These are phyloP conservation scores for Eulemur rubriventer DNA, from an alignment of 2,797 vertebrate genomes.

Conservation along the genomic window DNA sequence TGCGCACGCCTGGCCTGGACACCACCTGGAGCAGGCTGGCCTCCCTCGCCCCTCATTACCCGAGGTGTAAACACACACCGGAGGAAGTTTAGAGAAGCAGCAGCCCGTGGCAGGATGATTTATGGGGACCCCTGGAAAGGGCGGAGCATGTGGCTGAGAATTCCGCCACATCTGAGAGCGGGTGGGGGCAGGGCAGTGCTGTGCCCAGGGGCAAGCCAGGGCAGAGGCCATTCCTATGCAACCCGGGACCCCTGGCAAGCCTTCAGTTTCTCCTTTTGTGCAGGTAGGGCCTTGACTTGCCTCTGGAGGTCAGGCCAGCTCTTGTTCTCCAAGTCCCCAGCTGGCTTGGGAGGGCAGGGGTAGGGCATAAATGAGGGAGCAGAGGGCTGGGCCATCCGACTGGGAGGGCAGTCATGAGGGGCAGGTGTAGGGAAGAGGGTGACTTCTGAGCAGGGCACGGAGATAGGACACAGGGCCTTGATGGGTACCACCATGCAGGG, in stretches of 20 bases:
- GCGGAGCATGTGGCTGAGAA: background rate
- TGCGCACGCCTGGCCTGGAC: background rate
- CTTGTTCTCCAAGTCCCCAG: background rate
- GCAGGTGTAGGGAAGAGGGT: background rate
- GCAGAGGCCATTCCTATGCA: background rate
- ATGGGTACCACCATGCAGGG: background rate
- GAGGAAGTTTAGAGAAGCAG: constrained; percentile 75
- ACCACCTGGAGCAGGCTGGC: constrained; percentile 54
- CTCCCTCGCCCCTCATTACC: constrained; percentile 59
- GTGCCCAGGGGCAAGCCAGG: background rate
- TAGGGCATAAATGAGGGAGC: background rate
- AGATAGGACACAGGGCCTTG: background rate
- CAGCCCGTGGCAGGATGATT: constrained; percentile 64
- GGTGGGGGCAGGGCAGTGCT: background rate
- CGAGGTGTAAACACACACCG: constrained; percentile 42
- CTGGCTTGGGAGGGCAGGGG: no score
- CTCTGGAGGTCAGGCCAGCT: background rate
- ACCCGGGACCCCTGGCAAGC: background rate
- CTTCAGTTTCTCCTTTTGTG: background rate
- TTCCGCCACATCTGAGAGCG: background rate
- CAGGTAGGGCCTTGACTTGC: background rate
- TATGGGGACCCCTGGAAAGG: background rate
- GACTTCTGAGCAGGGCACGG: background rate
- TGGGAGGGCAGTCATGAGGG: background rate
- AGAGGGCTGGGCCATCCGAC: background rate